These are phyloP conservation scores for Pissodes strobi DNA, from an alignment of 1,140 invertebrate genomes.

Conservation along the genomic window DNA sequence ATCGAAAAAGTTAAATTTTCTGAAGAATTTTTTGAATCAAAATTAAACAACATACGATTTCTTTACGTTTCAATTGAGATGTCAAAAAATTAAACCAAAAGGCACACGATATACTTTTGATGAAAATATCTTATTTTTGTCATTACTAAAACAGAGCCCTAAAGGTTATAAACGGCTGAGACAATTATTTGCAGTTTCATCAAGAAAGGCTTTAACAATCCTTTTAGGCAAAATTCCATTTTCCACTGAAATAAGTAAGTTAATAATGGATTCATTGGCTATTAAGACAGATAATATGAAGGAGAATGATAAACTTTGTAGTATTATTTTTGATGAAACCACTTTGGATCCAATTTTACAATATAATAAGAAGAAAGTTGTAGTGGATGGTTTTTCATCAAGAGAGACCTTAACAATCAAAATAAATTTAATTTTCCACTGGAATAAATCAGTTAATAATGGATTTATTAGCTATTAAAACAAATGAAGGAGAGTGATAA, in stretches of 20 bases:
- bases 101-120: constrained; percentile 33
- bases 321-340: constrained; percentile 50
- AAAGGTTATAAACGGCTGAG: constrained; percentile 29
- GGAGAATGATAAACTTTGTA: constrained; percentile 35
- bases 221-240: constrained; percentile 34
- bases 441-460: constrained; percentile 39
- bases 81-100: constrained; percentile 11
- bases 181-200: constrained; percentile 35
- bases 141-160: constrained; percentile 35
- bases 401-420: constrained; percentile 20
- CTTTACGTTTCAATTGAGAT: constrained; percentile 19
- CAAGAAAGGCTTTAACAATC: constrained; percentile 27
- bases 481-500: constrained; percentile 32
- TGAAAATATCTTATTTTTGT: constrained; percentile 36
- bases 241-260: constrained; percentile 31
- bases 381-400: constrained; percentile 35
- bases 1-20: background rate
- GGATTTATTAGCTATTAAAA: constrained; percentile 20
- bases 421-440: constrained; percentile 28
- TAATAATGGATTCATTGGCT: constrained; percentile 33
- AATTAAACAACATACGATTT: constrained; percentile 19
- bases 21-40: background rate
- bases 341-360: constrained; percentile 35
- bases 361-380: constrained; percentile 37
- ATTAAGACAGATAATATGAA: constrained; percentile 26